phyloP scores from a whole-genome alignment of 2,888 invertebrate species.

The Melieria omissa region DNA sequence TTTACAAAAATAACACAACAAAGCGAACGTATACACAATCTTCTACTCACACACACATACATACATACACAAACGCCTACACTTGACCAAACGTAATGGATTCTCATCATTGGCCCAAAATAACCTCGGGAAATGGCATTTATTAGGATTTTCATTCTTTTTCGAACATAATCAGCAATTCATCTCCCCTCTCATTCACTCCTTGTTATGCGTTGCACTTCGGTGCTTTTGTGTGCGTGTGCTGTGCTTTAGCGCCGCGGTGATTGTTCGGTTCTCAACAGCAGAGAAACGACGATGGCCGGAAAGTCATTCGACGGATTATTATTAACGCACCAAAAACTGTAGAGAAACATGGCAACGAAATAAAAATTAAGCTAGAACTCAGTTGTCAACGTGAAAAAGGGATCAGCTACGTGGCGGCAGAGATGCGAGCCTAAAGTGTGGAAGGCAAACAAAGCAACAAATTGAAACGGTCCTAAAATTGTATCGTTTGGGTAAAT shows the following conservation, averaged over 20 bases:
- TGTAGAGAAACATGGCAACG: too few species aligned
- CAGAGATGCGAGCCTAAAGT: not conserved
- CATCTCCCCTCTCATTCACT: too few species aligned
- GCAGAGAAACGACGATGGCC: not conserved
- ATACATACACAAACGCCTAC: not conserved
- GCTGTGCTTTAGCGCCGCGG: not conserved
- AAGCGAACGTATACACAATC: not conserved
- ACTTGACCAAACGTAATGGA: too few species aligned
- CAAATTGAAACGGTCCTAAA: too few species aligned
- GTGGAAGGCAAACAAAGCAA: too few species aligned
- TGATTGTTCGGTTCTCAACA: slow-evolving; percentile 5
- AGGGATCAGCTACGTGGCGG: not conserved
- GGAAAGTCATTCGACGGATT: slow-evolving; percentile 23
- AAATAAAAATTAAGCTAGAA: too few species aligned
- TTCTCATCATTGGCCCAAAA: not conserved
- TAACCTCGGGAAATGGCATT: not conserved
- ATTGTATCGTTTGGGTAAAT: slow-evolving; percentile 21
- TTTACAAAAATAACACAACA: not conserved
- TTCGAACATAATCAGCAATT: too few species aligned
- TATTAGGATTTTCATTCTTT: not conserved
- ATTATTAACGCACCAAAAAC: slow-evolving; percentile 37
- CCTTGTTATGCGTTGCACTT: too few species aligned
- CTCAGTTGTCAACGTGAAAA: not conserved
- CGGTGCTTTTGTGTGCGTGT: too few species aligned
- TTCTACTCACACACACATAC: not conserved